Conservation (phyloP, 2,797 vertebrate genomes). For the Anisognathus igniventris region DNA sequence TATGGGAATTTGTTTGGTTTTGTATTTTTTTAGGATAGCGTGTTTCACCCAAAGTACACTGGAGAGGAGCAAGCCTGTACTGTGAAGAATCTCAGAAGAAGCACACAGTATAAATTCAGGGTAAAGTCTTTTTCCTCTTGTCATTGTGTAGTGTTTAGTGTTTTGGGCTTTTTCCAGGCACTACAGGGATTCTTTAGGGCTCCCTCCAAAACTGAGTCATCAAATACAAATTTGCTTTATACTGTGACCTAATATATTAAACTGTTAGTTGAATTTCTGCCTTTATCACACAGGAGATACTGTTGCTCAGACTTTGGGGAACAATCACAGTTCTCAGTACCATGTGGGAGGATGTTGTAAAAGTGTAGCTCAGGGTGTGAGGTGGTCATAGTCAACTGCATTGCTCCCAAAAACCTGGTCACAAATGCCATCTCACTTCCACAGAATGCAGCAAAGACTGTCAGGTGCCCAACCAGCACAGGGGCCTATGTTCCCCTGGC, state of each 20-base stretch:
- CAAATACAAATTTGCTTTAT: neutral
- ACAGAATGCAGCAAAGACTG: neutral
- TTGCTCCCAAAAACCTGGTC: neutral
- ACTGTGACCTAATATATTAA: neutral
- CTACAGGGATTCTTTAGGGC: neutral
- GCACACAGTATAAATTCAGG: slow-evolving; percentile 98
- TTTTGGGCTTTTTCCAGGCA: neutral
- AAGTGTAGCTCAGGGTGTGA: neutral
- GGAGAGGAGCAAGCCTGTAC: slow-evolving; percentile 95
- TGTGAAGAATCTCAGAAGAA: slow-evolving; percentile 96
- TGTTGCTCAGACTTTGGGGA: neutral
- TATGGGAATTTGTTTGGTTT: neutral
- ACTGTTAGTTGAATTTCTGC: neutral
- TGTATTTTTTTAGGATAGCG: slow-evolving; percentile 81
- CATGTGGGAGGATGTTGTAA: fast-evolving
- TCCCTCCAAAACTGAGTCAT: neutral
- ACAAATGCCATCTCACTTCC: neutral
- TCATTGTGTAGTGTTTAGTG: neutral
- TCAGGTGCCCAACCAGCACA: neutral
- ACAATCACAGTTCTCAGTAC: neutral
- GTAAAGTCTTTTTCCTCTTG: slow-evolving; percentile 72
- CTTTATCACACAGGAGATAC: neutral
- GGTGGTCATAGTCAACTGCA: fast-evolving
- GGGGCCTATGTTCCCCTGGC: neutral
- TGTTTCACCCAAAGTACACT: slow-evolving; percentile 96